Conservation (phyloP, 1,140 invertebrate genomes). For the Tetraneura akinire region DNA sequence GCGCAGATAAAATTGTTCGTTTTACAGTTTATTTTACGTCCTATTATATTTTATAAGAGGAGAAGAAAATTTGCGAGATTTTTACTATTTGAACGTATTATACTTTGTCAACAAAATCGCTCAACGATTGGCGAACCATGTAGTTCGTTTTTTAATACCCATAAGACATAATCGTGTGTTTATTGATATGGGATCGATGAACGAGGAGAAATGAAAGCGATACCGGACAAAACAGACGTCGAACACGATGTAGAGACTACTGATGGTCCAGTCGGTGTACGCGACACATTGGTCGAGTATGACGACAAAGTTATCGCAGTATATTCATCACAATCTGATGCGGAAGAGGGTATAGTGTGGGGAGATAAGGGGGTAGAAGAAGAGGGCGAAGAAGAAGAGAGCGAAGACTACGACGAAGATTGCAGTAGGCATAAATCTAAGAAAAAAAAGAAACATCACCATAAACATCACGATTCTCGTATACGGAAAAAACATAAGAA, state of each 20-base stretch:
- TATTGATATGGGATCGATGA: neutral
- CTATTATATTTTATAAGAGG: neutral
- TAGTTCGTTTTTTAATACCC: too few species aligned
- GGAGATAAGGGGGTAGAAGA: neutral
- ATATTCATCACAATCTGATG: neutral
- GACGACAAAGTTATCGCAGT: neutral
- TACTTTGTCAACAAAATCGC: too few species aligned
- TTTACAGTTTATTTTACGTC: neutral
- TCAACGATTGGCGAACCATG: too few species aligned
- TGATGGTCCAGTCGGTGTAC: neutral
- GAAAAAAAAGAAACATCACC: slow-evolving; percentile 27
- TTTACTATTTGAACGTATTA: too few species aligned
- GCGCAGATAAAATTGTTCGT: too few species aligned
- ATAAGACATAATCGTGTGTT: too few species aligned
- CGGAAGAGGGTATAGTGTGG: too few species aligned
- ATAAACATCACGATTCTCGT: neutral
- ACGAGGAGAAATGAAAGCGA: neutral
- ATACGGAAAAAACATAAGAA: neutral
- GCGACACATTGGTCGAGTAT: neutral
- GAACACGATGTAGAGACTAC: neutral
- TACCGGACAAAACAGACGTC: neutral
- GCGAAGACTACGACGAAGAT: neutral
- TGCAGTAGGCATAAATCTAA: neutral
- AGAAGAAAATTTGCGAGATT: too few species aligned
- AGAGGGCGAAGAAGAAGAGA: neutral